phyloP scores from a whole-genome alignment of 2,797 vertebrate species.

The Stomatorhinus walkeri region DNA sequence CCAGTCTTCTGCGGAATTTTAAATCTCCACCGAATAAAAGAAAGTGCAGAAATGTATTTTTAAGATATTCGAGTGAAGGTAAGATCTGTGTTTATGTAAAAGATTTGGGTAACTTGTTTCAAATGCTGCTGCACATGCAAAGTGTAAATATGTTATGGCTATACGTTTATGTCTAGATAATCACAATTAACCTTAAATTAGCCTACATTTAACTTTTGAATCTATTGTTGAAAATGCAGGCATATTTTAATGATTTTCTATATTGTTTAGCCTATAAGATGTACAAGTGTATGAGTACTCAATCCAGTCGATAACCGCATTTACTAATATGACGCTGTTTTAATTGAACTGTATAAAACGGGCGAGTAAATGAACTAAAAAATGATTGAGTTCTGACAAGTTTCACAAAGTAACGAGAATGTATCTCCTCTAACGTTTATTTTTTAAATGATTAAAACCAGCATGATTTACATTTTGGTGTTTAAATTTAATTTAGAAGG shows the following conservation, averaged over 20 bases:
- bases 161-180: not conserved
- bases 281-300: not conserved
- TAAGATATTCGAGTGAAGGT: not conserved
- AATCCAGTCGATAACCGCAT: not conserved
- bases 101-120: not conserved
- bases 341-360: not conserved
- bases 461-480: not conserved
- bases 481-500: not conserved
- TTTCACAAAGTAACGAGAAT: not conserved
- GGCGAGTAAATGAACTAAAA: not conserved
- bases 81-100: not conserved
- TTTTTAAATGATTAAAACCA: not conserved
- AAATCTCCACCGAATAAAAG: not conserved
- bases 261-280: not conserved
- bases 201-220: not conserved
- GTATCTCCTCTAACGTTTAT: not conserved
- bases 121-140: not conserved
- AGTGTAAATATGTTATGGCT: not conserved
- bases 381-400: not conserved
- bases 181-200: not conserved
- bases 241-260: not conserved
- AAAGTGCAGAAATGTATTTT: not conserved
- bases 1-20: not conserved
- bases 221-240: not conserved
- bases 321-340: not conserved